These are phyloP conservation scores for Papilio glaucus DNA, from an alignment of 1,140 invertebrate genomes.

Conservation along the genomic window DNA sequence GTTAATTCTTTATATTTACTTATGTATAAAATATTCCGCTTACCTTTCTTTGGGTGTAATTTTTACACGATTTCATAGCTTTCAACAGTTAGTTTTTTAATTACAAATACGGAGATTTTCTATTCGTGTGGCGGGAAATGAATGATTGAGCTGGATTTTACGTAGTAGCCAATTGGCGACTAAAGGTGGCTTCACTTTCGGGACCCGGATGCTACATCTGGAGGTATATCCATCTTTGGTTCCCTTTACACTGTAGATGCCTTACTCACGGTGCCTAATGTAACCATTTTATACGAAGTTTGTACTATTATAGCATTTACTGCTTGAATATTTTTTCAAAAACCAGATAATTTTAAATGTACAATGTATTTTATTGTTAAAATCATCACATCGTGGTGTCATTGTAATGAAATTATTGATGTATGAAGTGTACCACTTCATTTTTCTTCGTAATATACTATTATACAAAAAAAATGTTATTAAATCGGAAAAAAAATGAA, in stretches of 20 bases:
- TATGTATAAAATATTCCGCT: too few species aligned
- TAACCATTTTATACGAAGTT: slow-evolving; percentile 82
- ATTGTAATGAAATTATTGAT: slow-evolving; percentile 18
- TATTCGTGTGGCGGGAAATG: too few species aligned
- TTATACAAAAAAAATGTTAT: slow-evolving; percentile 26
- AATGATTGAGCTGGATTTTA: too few species aligned
- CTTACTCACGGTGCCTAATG: slow-evolving; percentile 84
- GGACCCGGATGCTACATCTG: too few species aligned
- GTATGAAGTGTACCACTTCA: slow-evolving; percentile 23
- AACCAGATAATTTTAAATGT: slow-evolving; percentile 64
- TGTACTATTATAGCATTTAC: slow-evolving; percentile 69
- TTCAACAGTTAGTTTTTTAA: too few species aligned
- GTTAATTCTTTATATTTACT: too few species aligned
- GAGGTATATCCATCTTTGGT: too few species aligned
- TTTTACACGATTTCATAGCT: too few species aligned
- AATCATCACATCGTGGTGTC: slow-evolving; percentile 19
- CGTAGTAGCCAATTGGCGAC: too few species aligned
- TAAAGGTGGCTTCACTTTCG: too few species aligned
- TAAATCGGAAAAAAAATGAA: slow-evolving; percentile 38
- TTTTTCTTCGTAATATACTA: slow-evolving; percentile 33
- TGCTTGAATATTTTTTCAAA: slow-evolving; percentile 71
- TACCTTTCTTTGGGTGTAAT: too few species aligned
- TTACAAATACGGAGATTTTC: too few species aligned
- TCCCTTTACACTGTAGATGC: slow-evolving; percentile 83
- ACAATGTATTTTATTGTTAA: slow-evolving; percentile 54